These are phyloP conservation scores for Huso huso DNA, from an alignment of 2,797 vertebrate genomes.

Conservation along the genomic window DNA sequence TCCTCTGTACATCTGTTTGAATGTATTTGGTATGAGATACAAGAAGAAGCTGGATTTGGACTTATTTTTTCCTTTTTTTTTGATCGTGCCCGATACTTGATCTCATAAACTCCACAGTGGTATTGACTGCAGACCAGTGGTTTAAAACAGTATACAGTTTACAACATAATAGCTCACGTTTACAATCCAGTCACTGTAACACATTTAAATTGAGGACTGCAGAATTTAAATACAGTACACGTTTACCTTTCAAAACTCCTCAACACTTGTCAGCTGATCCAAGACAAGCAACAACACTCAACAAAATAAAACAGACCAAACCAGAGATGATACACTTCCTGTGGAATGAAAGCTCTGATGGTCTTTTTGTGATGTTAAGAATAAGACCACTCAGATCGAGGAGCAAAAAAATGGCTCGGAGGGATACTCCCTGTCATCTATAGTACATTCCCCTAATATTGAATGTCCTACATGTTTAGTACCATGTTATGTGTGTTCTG, in stretches of 20 bases:
- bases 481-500: too few species aligned
- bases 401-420: too few species aligned
- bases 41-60: background rate
- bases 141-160: background rate
- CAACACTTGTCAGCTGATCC: conserved; percentile 4
- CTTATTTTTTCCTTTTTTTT: background rate
- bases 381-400: too few species aligned
- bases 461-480: too few species aligned
- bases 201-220: background rate
- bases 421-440: too few species aligned
- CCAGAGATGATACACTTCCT: background rate
- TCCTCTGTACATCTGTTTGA: background rate
- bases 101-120: background rate
- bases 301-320: conserved; percentile 9
- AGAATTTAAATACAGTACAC: background rate
- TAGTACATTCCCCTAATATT: too few species aligned
- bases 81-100: too few species aligned
- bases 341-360: conserved; percentile 3
- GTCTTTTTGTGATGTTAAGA: background rate
- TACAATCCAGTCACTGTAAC: background rate
- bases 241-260: background rate
- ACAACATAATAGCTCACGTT: background rate
- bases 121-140: background rate
- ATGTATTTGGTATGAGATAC: background rate
- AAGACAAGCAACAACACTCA: background rate